These are phyloP conservation scores for Crotalus viridis DNA, from an alignment of 2,113 vertebrate genomes.

Conservation along the genomic window DNA sequence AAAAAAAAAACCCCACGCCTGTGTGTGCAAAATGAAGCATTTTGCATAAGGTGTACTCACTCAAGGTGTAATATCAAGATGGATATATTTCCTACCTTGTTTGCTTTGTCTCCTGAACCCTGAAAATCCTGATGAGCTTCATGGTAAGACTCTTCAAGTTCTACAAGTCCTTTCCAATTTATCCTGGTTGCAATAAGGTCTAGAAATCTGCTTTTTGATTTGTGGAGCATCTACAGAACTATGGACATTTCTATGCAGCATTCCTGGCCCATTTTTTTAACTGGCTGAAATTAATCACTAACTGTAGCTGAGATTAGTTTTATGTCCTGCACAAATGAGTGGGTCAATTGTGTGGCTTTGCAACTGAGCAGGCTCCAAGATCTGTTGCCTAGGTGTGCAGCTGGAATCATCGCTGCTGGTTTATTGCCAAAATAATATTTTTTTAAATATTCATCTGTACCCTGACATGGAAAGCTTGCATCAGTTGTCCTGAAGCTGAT, in stretches of 20 bases:
- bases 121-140: background rate
- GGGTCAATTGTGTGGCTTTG: background rate
- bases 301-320: background rate
- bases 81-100: background rate
- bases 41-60: background rate
- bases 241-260: background rate
- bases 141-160: background rate
- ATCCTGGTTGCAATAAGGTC: background rate
- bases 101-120: background rate
- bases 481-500: background rate
- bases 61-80: background rate
- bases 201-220: background rate
- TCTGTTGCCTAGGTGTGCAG: background rate
- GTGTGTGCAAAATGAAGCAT: too few relatives aligned
- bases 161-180: background rate
- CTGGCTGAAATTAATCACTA: background rate
- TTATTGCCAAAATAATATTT: background rate
- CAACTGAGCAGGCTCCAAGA: background rate
- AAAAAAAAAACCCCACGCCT: background rate
- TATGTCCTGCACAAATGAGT: background rate
- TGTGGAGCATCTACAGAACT: background rate
- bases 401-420: background rate
- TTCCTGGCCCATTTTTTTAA: background rate
- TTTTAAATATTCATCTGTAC: background rate
- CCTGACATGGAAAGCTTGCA: background rate